These are phyloP conservation scores for Zaprionus ornatus DNA, from an alignment of 1,140 invertebrate species.

Conservation along the genomic window DNA sequence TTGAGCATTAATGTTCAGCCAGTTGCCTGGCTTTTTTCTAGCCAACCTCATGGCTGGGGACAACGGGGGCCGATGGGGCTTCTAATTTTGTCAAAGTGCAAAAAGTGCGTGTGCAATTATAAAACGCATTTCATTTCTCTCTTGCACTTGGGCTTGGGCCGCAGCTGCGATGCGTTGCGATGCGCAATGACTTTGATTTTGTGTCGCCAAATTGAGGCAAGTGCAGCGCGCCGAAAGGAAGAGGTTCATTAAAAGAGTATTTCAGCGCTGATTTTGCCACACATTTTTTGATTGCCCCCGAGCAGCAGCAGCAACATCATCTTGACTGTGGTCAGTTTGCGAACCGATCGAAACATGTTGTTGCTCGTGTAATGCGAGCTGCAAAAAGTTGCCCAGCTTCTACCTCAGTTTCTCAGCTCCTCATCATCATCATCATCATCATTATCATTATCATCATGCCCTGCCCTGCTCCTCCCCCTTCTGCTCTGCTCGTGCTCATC, in stretches of 20 bases:
- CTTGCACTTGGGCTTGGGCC: not conserved
- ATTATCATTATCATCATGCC: conserved; percentile 9
- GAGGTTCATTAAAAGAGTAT: conserved; percentile 81
- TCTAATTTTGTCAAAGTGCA: conserved; percentile 73
- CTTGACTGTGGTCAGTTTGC: conserved; percentile 54
- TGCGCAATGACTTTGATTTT: conserved; percentile 76
- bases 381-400: conserved; percentile 51
- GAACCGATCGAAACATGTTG: conserved; percentile 68
- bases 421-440: conserved; percentile 29
- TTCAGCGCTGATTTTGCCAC: conserved; percentile 76
- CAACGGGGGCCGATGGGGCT: conserved; percentile 17
- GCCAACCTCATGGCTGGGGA: not conserved
- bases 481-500: conserved; percentile 21
- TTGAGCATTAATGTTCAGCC: conserved; percentile 80
- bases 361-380: conserved; percentile 40
- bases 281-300: conserved; percentile 76
- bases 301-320: conserved; percentile 28
- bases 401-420: conserved; percentile 23
- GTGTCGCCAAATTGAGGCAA: conserved; percentile 76
- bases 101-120: conserved; percentile 80
- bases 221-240: conserved; percentile 55
- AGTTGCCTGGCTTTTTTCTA: conserved; percentile 46
- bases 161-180: conserved; percentile 8
- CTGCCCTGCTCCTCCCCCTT: conserved; percentile 8
- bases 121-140: conserved; percentile 69